A percentile compares a stretch with the other conserved stretches of the same genome.
Conservation (phyloP, 2,797 vertebrate genomes). For the Urosaurus nigricauda region DNA sequence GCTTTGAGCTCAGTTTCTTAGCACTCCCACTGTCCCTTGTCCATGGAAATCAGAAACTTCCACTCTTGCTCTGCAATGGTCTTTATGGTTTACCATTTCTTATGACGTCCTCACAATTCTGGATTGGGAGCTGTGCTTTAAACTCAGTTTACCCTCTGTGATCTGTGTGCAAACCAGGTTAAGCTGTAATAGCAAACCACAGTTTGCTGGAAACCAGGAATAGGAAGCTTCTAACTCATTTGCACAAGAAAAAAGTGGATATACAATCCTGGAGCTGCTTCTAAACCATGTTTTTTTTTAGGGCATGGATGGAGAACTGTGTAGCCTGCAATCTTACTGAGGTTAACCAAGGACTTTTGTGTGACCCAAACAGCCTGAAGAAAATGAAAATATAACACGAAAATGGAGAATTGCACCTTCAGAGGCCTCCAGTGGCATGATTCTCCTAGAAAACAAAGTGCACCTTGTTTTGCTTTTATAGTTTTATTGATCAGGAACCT, state of each 20-base stretch:
- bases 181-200: background rate
- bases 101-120: too few relatives aligned
- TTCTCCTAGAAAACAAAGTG: too few relatives aligned
- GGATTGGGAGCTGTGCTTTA: background rate
- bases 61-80: background rate
- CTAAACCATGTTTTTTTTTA: background rate
- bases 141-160: background rate
- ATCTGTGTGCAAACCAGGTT: background rate
- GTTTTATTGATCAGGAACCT: constrained; percentile 63
- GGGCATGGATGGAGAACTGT: too few relatives aligned
- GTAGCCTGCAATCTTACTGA: too few relatives aligned
- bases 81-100: background rate
- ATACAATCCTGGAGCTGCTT: background rate
- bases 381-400: too few relatives aligned
- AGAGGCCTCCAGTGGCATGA: too few relatives aligned
- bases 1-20: background rate
- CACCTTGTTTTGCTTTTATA: constrained; percentile 23
- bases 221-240: background rate
- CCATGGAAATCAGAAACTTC: background rate
- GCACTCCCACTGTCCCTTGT: too few relatives aligned
- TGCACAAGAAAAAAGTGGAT: background rate
- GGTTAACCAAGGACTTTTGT: too few relatives aligned
- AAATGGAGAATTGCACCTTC: too few relatives aligned
- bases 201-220: background rate
- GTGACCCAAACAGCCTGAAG: too few relatives aligned